phyloP scores from a whole-genome alignment of 2,113 vertebrate species.

The Caranx melampygus region DNA sequence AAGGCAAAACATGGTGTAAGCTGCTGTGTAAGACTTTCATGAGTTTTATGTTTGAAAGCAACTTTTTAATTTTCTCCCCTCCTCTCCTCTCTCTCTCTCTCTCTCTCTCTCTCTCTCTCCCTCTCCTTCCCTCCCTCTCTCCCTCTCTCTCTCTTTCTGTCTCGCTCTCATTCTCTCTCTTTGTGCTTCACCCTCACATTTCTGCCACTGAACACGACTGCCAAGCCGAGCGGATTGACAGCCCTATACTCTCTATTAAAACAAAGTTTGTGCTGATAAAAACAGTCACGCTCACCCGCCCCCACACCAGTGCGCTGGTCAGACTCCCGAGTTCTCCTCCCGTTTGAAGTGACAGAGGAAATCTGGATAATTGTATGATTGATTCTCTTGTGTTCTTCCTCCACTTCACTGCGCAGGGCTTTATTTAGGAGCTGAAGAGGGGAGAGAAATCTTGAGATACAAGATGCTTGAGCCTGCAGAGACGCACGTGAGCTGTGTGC shows the following conservation, averaged over 20 bases:
- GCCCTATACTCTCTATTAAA: constrained; percentile 52
- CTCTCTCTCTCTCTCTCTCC: constrained; percentile 10
- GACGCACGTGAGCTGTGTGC: constrained; percentile 55
- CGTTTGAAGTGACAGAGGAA: constrained; percentile 76
- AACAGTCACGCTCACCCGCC: constrained; percentile 57
- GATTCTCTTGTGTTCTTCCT: constrained; percentile 78
- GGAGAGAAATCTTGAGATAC: constrained; percentile 68
- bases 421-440: constrained; percentile 73
- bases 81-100: constrained; percentile 40
- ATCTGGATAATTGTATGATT: constrained; percentile 84
- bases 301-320: constrained; percentile 60
- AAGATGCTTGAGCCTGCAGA: constrained; percentile 65
- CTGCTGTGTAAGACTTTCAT: constrained; percentile 47
- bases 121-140: constrained; percentile 34
- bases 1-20: constrained; percentile 33
- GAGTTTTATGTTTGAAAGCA: constrained; percentile 45
- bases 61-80: constrained; percentile 53
- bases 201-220: constrained; percentile 37
- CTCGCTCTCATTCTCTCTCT: constrained; percentile 7
- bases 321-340: constrained; percentile 53
- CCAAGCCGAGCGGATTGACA: constrained; percentile 52
- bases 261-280: constrained; percentile 70
- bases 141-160: constrained; percentile 46
- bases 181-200: constrained; percentile 29
- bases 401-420: constrained; percentile 75